phyloP scores from a whole-genome alignment of 2,113 vertebrate species.

The Melanerpes aurifrons region DNA sequence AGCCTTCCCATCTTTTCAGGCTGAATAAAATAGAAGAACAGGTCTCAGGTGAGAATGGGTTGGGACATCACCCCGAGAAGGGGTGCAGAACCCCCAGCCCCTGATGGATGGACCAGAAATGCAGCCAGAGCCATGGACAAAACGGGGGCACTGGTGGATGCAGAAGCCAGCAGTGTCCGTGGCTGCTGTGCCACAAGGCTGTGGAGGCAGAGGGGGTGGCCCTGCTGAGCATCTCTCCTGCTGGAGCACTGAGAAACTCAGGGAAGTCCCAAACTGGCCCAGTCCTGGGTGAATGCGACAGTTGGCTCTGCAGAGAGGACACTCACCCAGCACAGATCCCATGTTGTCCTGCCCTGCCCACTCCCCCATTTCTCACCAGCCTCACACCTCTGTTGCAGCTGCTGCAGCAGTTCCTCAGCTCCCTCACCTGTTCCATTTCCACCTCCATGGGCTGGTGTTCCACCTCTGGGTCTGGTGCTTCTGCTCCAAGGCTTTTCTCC shows the following conservation, averaged over 20 bases:
- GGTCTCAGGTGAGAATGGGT: not conserved
- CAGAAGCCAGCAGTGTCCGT: fast-evolving
- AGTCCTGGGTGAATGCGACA: fast-evolving
- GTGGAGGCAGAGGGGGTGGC: not conserved
- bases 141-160: fast-evolving
- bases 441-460: not conserved
- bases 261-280: not conserved
- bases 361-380: not conserved
- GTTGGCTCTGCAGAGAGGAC: not conserved
- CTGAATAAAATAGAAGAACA: not conserved
- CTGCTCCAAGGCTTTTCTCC: fast-evolving
- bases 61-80: fast-evolving
- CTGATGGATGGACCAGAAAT: not conserved
- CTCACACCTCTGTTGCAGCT: not conserved
- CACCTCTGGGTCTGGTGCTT: not conserved
- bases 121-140: not conserved
- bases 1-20: not conserved
- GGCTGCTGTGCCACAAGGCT: fast-evolving
- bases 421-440: not conserved
- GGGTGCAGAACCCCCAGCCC: not conserved
- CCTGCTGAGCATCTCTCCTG: not conserved
- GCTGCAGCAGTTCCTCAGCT: not conserved
- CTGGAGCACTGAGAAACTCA: not conserved
- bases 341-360: fast-evolving
- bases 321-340: not conserved